Percentiles rank a stretch among this genome's conserved stretches.
phyloP scores from a whole-genome alignment of 2,888 invertebrate species.

The Ptychoptera contaminata region DNA sequence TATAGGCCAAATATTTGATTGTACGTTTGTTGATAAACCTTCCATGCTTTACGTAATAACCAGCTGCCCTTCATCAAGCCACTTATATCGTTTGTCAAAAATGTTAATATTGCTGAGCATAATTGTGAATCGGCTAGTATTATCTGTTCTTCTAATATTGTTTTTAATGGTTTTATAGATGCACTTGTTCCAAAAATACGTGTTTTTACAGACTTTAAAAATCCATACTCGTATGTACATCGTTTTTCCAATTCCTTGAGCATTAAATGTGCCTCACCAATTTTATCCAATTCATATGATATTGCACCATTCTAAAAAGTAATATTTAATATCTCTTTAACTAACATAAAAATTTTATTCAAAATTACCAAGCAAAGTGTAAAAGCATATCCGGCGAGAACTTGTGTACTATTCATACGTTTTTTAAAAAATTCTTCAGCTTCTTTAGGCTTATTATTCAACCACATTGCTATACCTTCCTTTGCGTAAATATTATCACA shows the following conservation, averaged over 20 bases:
- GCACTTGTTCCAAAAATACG: slow-evolving; percentile 29
- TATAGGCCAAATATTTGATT: slow-evolving; percentile 39
- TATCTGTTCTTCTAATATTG: slow-evolving; percentile 44
- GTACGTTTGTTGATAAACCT: slow-evolving; percentile 47
- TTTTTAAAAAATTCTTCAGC: slow-evolving; percentile 10
- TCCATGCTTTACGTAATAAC: slow-evolving; percentile 52
- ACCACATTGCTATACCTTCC: slow-evolving; percentile 10
- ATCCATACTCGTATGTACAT: slow-evolving; percentile 37
- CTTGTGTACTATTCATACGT: slow-evolving; percentile 6
- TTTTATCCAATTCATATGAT: slow-evolving; percentile 52
- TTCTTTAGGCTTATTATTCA: slow-evolving; percentile 12
- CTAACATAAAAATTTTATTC: background rate
- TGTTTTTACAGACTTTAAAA: slow-evolving; percentile 38
- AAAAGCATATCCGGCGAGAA: slow-evolving; percentile 11
- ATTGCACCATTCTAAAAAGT: slow-evolving; percentile 43
- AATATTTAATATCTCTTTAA: background rate
- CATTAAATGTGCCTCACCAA: slow-evolving; percentile 37
- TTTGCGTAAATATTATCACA: slow-evolving; percentile 8
- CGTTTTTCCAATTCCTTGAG: slow-evolving; percentile 43
- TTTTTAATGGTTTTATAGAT: slow-evolving; percentile 22
- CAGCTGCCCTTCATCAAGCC: slow-evolving; percentile 46
- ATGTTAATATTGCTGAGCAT: slow-evolving; percentile 44
- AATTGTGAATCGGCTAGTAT: slow-evolving; percentile 49
- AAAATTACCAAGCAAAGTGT: slow-evolving; percentile 10
- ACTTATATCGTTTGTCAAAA: slow-evolving; percentile 46